phyloP scores from a whole-genome alignment of 1,140 invertebrate species.

The Mycetomoellerius zeteki region DNA sequence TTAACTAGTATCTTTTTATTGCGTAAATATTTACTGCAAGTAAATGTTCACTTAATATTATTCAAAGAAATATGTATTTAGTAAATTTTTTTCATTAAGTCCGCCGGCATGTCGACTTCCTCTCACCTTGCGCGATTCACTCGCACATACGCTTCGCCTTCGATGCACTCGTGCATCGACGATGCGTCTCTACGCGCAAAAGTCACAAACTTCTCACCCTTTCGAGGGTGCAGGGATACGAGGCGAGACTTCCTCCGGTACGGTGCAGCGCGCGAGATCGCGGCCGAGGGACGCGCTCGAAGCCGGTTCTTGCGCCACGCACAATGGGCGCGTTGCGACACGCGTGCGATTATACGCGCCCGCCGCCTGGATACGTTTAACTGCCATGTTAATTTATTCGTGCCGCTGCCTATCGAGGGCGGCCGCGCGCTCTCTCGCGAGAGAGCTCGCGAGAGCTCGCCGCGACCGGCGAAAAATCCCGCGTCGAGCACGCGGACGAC shows the following conservation, averaged over 20 bases:
- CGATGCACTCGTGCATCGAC: constrained; percentile 26
- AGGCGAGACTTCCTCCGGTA: constrained; percentile 75
- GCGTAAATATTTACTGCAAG: no score
- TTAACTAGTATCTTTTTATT: no score
- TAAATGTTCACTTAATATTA: no score
- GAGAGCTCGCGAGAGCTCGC: constrained; percentile 76
- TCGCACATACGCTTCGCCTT: not conserved
- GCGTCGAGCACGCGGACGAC: constrained; percentile 70
- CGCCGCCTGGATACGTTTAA: constrained; percentile 79
- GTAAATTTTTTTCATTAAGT: constrained; percentile 5
- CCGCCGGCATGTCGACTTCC: constrained; percentile 22
- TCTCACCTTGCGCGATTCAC: constrained; percentile 47
- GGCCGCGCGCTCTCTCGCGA: constrained; percentile 79
- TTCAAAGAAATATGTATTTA: no score
- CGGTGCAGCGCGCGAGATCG: constrained; percentile 20
- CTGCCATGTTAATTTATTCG: constrained; percentile 84
- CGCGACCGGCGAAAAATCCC: constrained; percentile 77
- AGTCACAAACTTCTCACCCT: constrained; percentile 74
- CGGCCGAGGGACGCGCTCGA: constrained; percentile 60
- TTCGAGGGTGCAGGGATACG: constrained; percentile 76
- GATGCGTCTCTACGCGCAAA: constrained; percentile 58
- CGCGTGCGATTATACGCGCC: constrained; percentile 77
- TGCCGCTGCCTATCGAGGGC: constrained; percentile 81
- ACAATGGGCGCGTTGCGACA: constrained; percentile 84
- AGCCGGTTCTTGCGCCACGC: constrained; percentile 79